A percentile compares a stretch with the other conserved stretches of the same genome.
Conservation (phyloP, 2,113 vertebrate species). For the Gallinago paraguaiae region DNA sequence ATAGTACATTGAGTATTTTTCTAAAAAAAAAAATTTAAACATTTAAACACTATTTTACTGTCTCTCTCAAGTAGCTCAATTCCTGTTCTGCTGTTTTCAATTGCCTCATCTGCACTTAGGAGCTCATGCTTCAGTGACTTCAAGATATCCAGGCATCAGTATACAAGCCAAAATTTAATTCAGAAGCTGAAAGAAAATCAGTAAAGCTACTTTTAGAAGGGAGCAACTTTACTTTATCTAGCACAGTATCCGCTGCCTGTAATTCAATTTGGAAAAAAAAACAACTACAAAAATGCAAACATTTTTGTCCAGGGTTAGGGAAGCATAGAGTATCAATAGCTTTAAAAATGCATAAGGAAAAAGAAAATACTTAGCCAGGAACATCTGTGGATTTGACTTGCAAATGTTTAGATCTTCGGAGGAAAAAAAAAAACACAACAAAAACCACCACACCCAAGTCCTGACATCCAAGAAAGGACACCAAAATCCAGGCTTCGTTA, state of each 20-base stretch:
- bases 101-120: constrained; percentile 44
- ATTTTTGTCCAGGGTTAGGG: neutral
- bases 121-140: constrained; percentile 59
- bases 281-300: neutral
- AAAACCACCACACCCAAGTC: neutral
- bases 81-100: constrained; percentile 46
- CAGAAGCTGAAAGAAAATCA: constrained; percentile 53
- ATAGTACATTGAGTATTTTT: neutral
- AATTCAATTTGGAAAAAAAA: neutral
- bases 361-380: neutral
- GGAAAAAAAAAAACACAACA: neutral
- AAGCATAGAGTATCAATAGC: neutral
- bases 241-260: neutral
- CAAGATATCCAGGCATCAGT: constrained; percentile 17
- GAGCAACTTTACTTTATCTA: neutral
- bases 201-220: constrained; percentile 13
- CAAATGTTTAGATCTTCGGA: neutral
- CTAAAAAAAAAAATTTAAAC: neutral
- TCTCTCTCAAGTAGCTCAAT: constrained; percentile 47
- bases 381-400: neutral
- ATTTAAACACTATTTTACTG: neutral
- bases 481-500: neutral
- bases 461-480: neutral
- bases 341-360: neutral
- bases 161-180: constrained; percentile 48